Conservation (phyloP, 2,113 vertebrate genomes). For the Acrocephalus kingi region DNA sequence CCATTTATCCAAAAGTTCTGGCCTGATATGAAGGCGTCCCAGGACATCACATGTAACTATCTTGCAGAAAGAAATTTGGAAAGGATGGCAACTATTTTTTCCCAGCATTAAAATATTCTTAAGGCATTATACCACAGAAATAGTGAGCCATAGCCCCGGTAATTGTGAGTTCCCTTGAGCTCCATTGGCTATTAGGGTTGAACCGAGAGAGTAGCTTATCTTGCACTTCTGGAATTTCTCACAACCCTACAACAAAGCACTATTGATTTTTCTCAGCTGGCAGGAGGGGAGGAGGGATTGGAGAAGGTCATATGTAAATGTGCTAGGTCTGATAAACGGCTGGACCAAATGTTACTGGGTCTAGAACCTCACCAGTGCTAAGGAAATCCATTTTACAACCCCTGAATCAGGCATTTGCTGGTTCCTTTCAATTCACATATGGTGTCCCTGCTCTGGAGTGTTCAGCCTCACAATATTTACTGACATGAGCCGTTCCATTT, state of each 20-base stretch:
- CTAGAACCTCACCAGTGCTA: background rate
- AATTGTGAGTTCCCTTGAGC: constrained; percentile 40
- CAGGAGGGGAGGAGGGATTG: background rate
- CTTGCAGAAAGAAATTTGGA: background rate
- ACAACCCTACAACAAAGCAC: constrained; percentile 54
- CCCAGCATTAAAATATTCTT: background rate
- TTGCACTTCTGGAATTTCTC: constrained; percentile 66
- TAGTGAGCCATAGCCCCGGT: background rate
- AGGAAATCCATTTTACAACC: background rate
- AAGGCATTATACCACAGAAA: background rate
- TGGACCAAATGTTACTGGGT: background rate
- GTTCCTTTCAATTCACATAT: background rate
- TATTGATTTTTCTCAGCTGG: constrained; percentile 52
- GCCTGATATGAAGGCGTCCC: background rate
- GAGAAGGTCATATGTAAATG: constrained; percentile 50
- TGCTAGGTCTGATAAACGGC: background rate
- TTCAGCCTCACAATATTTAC: background rate
- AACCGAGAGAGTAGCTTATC: constrained; percentile 1
- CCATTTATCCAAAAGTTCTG: background rate
- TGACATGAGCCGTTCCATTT: background rate
- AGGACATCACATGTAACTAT: background rate
- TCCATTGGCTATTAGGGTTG: background rate
- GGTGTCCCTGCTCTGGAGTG: background rate
- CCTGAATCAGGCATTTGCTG: background rate
- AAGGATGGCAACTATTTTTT: background rate